A percentile compares a stretch with the other conserved stretches of the same genome.
phyloP scores from a whole-genome alignment of 2,113 vertebrate species.

The Terrapene triunguis region DNA sequence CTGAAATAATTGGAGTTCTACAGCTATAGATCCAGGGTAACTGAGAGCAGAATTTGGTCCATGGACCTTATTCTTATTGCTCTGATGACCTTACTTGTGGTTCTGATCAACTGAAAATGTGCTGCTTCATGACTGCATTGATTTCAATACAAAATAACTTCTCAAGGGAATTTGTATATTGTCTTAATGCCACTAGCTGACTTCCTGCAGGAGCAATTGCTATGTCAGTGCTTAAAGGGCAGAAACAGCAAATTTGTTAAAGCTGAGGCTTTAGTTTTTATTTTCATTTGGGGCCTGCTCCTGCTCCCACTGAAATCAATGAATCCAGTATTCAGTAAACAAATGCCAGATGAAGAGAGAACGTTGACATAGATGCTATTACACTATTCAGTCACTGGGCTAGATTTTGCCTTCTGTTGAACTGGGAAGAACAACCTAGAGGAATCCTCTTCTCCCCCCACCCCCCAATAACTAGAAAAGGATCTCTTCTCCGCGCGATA shows the following conservation, averaged over 20 bases:
- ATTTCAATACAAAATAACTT: neutral
- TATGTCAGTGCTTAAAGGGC: neutral
- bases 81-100: neutral
- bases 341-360: neutral
- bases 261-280: neutral
- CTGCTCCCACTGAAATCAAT: neutral
- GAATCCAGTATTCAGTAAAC: neutral
- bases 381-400: neutral
- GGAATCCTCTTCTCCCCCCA: neutral
- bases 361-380: neutral
- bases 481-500: neutral
- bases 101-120: neutral
- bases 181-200: neutral
- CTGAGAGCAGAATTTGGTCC: neutral
- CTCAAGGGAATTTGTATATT: neutral
- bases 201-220: neutral
- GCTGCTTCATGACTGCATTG: neutral
- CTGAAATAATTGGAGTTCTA: neutral
- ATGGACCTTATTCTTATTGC: neutral
- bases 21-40: neutral
- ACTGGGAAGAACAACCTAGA: neutral
- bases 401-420: neutral
- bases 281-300: neutral
- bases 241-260: neutral
- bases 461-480: neutral